phyloP scores from a whole-genome alignment of 2,888 invertebrate genomes.

The Amaurobius ferox region DNA sequence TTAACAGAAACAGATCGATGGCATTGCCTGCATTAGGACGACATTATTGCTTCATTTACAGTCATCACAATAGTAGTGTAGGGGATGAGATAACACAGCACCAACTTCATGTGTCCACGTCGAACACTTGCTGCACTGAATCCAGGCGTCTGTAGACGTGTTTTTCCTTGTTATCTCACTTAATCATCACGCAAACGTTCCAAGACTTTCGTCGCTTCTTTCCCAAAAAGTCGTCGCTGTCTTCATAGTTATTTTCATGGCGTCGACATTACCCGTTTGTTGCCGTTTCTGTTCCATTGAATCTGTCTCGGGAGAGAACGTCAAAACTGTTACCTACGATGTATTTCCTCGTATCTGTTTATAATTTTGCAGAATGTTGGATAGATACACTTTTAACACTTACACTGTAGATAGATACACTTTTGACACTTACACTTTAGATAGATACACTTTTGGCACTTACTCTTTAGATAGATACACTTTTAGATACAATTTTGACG shows the following conservation, averaged over 20 bases:
- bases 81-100: too few relatives aligned
- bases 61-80: background rate
- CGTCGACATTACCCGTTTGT: constrained; percentile 10
- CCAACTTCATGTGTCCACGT: background rate
- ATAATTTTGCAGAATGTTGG: too few relatives aligned
- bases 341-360: constrained; percentile 6
- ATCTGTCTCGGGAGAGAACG: background rate
- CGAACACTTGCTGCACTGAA: background rate
- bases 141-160: background rate
- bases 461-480: too few relatives aligned
- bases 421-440: too few relatives aligned
- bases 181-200: constrained; percentile 1
- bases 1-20: background rate
- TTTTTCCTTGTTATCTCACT: background rate
- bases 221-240: background rate
- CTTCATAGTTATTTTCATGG: background rate
- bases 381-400: too few relatives aligned
- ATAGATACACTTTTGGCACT: too few relatives aligned
- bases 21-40: too few relatives aligned
- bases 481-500: background rate
- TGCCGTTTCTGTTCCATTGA: constrained; percentile 1
- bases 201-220: background rate
- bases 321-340: constrained; percentile 1
- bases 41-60: background rate
- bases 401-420: too few relatives aligned